Evolutionary conservation across 2,888 invertebrate genomes (phyloP).

Genomic region (Itoplectis maculator): DNA sequence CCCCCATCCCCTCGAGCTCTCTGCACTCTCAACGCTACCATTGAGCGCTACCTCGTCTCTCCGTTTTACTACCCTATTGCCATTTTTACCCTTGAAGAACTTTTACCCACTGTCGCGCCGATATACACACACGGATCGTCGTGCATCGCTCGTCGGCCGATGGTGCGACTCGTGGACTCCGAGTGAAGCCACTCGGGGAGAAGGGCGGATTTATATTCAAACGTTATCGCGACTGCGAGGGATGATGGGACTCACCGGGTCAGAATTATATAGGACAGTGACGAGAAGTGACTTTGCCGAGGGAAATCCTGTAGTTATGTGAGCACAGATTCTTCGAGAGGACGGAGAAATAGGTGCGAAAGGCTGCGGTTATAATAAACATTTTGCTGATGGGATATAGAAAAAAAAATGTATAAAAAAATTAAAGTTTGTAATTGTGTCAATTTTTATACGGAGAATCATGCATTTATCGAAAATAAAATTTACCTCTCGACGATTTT

Average conservation of each 20-base stretch:
- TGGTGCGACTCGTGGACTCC: not conserved
- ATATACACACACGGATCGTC: no score
- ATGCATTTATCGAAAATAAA: not conserved
- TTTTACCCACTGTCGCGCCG: no score
- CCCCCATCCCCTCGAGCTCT: no score
- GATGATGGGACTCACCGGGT: not conserved
- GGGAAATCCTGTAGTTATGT: no score
- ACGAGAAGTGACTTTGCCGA: no score
- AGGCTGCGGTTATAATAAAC: no score
- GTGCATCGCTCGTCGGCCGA: not conserved
- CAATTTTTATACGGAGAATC: not conserved
- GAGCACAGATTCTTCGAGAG: no score
- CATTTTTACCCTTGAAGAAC: not conserved
- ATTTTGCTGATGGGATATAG: no score
- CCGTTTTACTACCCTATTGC: not conserved
- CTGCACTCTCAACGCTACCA: not conserved
- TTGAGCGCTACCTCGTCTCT: conserved; percentile 6
- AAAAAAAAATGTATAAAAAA: no score
- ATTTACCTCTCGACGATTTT: not conserved
- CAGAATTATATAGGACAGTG: no score
- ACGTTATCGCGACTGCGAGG: not conserved
- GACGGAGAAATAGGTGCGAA: no score
- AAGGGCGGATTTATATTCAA: not conserved
- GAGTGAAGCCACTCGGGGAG: not conserved
- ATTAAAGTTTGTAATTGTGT: not conserved